Evolutionary conservation across 2,797 vertebrate species (phyloP).

Genomic region (Bryconaethiops microstoma): DNA sequence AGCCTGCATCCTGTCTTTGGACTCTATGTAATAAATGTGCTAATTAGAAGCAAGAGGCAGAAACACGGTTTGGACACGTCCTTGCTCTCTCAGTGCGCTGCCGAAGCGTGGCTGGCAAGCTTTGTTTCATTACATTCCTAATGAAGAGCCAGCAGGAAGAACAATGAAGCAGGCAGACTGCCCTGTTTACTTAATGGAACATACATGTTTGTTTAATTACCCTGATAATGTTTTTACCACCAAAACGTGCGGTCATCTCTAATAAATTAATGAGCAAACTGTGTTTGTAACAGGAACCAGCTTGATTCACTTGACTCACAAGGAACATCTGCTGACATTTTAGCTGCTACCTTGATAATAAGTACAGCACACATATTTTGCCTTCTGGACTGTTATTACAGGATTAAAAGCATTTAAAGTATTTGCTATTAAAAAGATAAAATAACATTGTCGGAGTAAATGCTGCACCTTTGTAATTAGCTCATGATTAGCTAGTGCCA

Average conservation of each 20-base stretch:
- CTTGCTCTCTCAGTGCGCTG: constrained; percentile 40
- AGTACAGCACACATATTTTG: background rate
- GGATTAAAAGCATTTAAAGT: background rate
- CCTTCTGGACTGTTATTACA: background rate
- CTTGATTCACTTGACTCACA: background rate
- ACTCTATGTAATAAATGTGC: constrained; percentile 52
- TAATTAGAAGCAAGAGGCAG: constrained; percentile 60
- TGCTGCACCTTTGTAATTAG: background rate
- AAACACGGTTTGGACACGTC: constrained; percentile 56
- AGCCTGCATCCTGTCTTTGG: constrained; percentile 27
- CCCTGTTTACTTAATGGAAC: constrained; percentile 49
- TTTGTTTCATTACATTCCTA: constrained; percentile 60
- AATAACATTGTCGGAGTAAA: background rate
- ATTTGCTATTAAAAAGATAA: background rate
- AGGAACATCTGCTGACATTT: constrained; percentile 2
- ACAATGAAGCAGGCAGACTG: constrained; percentile 28
- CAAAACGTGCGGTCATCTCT: constrained; percentile 3
- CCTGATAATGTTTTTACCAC: constrained; percentile 11
- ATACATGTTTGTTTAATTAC: constrained; percentile 46
- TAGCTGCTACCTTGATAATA: background rate
- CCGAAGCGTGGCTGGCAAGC: constrained; percentile 47
- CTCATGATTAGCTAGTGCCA: background rate
- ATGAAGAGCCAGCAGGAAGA: constrained; percentile 51
- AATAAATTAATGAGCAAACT: constrained; percentile 2
- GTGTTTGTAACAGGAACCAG: background rate